A percentile compares a stretch with the other conserved stretches of the same genome.
phyloP scores from a whole-genome alignment of 2,888 invertebrate species.

The Steromphala cineraria region DNA sequence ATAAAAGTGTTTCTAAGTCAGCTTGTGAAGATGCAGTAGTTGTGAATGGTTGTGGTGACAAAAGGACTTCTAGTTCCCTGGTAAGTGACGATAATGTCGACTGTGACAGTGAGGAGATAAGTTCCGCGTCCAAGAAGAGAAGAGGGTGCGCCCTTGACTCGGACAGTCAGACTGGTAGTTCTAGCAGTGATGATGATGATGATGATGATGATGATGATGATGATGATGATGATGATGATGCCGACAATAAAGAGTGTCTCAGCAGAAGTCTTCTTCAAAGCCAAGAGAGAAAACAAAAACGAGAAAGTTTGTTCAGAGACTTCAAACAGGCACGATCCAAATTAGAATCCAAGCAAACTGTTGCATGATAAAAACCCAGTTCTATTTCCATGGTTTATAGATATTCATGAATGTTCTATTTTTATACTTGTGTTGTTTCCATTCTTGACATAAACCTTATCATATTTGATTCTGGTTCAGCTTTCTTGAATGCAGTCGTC shows the following conservation, averaged over 20 bases:
- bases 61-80: no score
- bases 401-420: no score
- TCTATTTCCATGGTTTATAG: no score
- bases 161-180: background rate
- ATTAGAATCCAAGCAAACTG: background rate
- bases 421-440: no score
- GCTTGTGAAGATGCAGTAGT: no score
- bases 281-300: background rate
- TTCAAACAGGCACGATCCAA: slow-evolving; percentile 4
- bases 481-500: no score
- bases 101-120: no score
- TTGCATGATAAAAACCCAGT: no score
- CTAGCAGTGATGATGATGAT: background rate
- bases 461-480: no score
- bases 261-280: background rate
- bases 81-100: no score
- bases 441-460: background rate
- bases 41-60: no score
- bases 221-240: background rate
- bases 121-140: background rate
- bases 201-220: background rate
- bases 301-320: background rate
- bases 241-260: background rate
- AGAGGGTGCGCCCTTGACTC: background rate
- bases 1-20: no score